phyloP scores from a whole-genome alignment of 2,113 vertebrate species.

The Brevimyrus niger region DNA sequence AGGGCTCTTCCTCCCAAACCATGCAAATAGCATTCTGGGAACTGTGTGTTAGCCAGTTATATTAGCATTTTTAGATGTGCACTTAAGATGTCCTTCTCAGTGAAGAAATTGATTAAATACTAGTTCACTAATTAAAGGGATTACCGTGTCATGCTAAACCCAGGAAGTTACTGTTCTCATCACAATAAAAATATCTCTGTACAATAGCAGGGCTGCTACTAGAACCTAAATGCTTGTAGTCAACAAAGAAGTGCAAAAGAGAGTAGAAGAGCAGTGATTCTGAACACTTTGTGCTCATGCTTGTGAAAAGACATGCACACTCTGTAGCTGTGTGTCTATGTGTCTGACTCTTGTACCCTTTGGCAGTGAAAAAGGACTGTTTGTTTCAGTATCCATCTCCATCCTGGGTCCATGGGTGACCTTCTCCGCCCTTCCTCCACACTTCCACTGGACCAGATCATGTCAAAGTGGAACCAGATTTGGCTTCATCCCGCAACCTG shows the following conservation, averaged over 20 bases:
- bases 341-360: not conserved
- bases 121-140: not conserved
- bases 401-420: not conserved
- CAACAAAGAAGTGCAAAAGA: not conserved
- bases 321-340: not conserved
- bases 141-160: not conserved
- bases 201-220: not conserved
- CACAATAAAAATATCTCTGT: not conserved
- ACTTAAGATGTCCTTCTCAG: not conserved
- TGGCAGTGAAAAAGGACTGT: not conserved
- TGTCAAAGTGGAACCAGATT: slow-evolving; percentile 40
- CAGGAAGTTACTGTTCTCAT: not conserved
- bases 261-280: not conserved
- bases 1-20: not conserved
- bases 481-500: slow-evolving; percentile 40
- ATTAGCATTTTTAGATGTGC: not conserved
- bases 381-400: not conserved
- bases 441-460: slow-evolving; percentile 36
- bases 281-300: not conserved
- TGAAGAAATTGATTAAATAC: not conserved
- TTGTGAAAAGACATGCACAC: not conserved
- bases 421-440: slow-evolving; percentile 18
- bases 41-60: not conserved
- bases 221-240: not conserved
- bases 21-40: not conserved